Evolutionary conservation across 2,113 vertebrate species (phyloP).

Genomic region (Antennarius striatus): DNA sequence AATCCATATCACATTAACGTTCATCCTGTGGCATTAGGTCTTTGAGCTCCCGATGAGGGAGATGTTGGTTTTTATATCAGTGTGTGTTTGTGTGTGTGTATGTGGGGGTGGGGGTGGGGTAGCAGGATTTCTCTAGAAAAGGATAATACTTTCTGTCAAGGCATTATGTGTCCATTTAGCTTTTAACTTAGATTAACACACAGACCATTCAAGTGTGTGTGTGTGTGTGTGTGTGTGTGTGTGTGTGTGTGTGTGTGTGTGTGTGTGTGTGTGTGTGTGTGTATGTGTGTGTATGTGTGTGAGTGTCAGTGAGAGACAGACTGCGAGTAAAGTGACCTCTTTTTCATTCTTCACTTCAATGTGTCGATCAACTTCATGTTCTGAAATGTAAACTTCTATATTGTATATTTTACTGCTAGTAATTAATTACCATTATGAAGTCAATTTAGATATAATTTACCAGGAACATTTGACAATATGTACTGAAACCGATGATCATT

Average conservation of each 20-base stretch:
- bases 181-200: slow-evolving; percentile 81
- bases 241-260: slow-evolving; percentile 24
- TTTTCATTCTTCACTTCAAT: slow-evolving; percentile 10
- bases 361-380: too few relatives aligned
- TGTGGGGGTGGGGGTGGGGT: neutral
- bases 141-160: slow-evolving; percentile 73
- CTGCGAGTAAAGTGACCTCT: slow-evolving; percentile 28
- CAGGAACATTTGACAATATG: too few relatives aligned
- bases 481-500: too few relatives aligned
- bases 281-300: slow-evolving; percentile 8
- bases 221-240: slow-evolving; percentile 35
- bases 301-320: slow-evolving; percentile 23
- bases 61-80: slow-evolving; percentile 20
- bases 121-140: slow-evolving; percentile 69
- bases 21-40: slow-evolving; percentile 44
- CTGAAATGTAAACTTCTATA: too few relatives aligned
- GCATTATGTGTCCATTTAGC: slow-evolving; percentile 80
- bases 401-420: too few relatives aligned
- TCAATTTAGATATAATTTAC: too few relatives aligned
- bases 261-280: slow-evolving; percentile 11
- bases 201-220: slow-evolving; percentile 33
- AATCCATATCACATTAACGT: slow-evolving; percentile 68
- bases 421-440: too few relatives aligned
- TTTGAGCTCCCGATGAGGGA: slow-evolving; percentile 30
- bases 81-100: slow-evolving; percentile 24